Base-by-base conservation (phyloP, 2,888 invertebrate species). In the Saturnia pavonia region DNA sequence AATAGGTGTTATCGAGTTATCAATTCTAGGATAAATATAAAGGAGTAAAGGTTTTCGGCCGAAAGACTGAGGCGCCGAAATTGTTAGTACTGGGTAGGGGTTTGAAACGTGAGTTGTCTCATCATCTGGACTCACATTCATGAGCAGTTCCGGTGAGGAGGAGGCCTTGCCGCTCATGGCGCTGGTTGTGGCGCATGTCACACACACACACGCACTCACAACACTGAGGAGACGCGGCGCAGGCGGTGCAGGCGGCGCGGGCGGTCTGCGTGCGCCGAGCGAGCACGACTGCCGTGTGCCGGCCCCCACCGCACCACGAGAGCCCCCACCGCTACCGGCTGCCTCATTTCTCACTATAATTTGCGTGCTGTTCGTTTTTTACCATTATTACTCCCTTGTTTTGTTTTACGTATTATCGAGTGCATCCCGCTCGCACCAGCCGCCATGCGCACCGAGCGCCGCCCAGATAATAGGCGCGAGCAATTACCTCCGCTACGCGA, bases 271-370 rank as follows among this genome's bases (percentile, higher is more conserved):
- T 85, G 88, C 90, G 89, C 86, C 88, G 86, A 86, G 87, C 89
- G 87, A 85, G 85, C 89, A 88, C 89, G 90, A 92, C 91, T 91
- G 91, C 90, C 91, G 91, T 86, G 83, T 83, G 81, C 79, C 76
- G 81, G 87, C 85, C 91, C 91, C 89, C 88, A 84, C 86, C 82
- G 82, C 83, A 82, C 85, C 78, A 79, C 84, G 78, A 80, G 80
- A 82, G 87, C 90, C 94, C 93, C 92, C 94, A 91, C 92, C 94
- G 92, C 94, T 93, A 93, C 93, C 93, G 92, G 91, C 91, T 92
- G 91, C 91, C 92, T 91, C 92, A 92, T 93, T 94, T 94, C 94
- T 92, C 94, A 94, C 93, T 93, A 92, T 94, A 94, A 94, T 94
- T 94, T 94, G 93, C 94, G 94, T 94, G 92, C 81, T 91, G 91